Percentiles rank a stretch among this genome's conserved stretches.
phyloP scores from a whole-genome alignment of 2,888 invertebrate species.

The Cryptus viduatorius region DNA sequence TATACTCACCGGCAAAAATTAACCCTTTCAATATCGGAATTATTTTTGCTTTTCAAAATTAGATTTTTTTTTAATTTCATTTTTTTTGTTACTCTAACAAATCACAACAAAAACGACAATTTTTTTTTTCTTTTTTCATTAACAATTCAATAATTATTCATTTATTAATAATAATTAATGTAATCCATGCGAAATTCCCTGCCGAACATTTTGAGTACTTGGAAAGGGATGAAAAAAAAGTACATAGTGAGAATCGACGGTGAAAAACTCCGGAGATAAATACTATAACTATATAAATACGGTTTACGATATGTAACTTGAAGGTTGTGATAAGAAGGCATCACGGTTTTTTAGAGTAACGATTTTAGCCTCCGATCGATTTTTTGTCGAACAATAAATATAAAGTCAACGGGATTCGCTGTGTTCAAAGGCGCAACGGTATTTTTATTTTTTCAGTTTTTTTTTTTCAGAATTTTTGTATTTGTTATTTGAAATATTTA shows the following conservation, averaged over 20 bases:
- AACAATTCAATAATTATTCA: background rate
- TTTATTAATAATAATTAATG: background rate
- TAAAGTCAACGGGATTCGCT: background rate
- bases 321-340: slow-evolving; percentile 64
- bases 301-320: slow-evolving; percentile 41
- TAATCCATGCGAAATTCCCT: background rate
- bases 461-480: background rate
- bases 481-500: background rate
- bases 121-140: background rate
- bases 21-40: background rate
- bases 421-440: background rate
- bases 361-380: background rate
- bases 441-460: background rate
- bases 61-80: background rate
- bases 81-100: background rate
- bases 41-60: background rate
- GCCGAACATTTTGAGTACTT: background rate
- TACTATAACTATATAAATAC: slow-evolving; percentile 27
- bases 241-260: too few relatives aligned
- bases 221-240: background rate
- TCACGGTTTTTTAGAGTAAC: slow-evolving; percentile 11
- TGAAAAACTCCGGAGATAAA: background rate
- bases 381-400: background rate
- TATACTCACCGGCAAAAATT: background rate
- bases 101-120: background rate